Conservation (phyloP, 2,113 vertebrate species). For the Petaurus breviceps region DNA sequence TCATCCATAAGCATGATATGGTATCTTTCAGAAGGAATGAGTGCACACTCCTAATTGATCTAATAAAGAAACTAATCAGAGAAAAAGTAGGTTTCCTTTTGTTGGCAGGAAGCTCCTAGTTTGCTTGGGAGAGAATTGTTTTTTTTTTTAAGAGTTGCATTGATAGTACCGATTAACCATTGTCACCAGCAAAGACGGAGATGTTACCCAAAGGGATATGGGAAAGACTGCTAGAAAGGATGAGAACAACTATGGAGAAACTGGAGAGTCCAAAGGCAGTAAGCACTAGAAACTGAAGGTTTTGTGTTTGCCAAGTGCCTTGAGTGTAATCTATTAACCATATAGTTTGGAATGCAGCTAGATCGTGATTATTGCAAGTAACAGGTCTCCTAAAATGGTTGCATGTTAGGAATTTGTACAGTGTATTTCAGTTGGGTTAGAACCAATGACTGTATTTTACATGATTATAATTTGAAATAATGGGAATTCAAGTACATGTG, state of each 20-base stretch:
- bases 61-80: slow-evolving; percentile 54
- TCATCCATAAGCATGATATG: slow-evolving; percentile 3
- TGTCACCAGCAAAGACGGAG: not conserved
- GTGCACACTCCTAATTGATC: slow-evolving; percentile 43
- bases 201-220: not conserved
- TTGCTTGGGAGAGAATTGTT: not conserved
- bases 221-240: not conserved
- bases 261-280: not conserved
- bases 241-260: not conserved
- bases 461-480: not conserved
- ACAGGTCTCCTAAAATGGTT: not conserved
- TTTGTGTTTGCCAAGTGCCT: not conserved
- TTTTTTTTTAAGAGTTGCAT: not conserved
- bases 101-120: slow-evolving; percentile 34
- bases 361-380: not conserved
- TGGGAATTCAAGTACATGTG: not conserved
- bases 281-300: not conserved
- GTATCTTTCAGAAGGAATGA: slow-evolving; percentile 53
- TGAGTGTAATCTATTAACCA: not conserved
- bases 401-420: not conserved
- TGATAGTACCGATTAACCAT: not conserved
- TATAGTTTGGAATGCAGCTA: not conserved
- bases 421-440: not conserved
- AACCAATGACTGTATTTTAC: not conserved
- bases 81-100: slow-evolving; percentile 46